Conservation (phyloP, 2,888 invertebrate genomes). For the Teleogryllus oceanicus region DNA sequence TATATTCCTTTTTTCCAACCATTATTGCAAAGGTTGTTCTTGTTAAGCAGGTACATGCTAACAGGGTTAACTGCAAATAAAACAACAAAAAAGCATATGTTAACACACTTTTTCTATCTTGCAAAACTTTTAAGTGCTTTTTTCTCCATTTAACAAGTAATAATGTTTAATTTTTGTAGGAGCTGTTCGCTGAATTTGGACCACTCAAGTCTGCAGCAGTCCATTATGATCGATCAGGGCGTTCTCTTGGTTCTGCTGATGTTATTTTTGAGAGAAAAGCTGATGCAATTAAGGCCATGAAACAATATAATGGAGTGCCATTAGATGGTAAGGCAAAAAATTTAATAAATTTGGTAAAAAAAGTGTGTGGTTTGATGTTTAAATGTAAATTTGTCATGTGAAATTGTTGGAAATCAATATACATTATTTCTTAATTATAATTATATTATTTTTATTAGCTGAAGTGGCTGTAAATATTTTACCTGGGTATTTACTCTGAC, state of each 20-base stretch:
- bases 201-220: constrained; percentile 90
- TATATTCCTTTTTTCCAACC: too few species aligned
- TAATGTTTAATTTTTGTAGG: constrained; percentile 50
- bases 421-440: constrained; percentile 21
- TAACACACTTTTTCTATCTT: too few species aligned
- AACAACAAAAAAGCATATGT: too few species aligned
- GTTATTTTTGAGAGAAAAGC: constrained; percentile 89
- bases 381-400: background rate
- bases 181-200: constrained; percentile 96
- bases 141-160: too few species aligned
- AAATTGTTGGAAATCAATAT: background rate
- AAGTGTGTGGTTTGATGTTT: background rate
- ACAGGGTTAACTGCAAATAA: too few species aligned
- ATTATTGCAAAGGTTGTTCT: too few species aligned
- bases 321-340: constrained; percentile 67
- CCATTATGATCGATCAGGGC: constrained; percentile 94
- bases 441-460: constrained; percentile 4
- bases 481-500: too few species aligned
- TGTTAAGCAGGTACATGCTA: too few species aligned
- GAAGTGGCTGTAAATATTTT: background rate
- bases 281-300: constrained; percentile 94
- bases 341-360: constrained; percentile 4
- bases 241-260: constrained; percentile 95
- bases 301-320: constrained; percentile 96
- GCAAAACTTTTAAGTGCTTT: too few species aligned